Base-by-base conservation (phyloP, 2,888 invertebrate species). In the Sarcophaga carnaria region DNA sequence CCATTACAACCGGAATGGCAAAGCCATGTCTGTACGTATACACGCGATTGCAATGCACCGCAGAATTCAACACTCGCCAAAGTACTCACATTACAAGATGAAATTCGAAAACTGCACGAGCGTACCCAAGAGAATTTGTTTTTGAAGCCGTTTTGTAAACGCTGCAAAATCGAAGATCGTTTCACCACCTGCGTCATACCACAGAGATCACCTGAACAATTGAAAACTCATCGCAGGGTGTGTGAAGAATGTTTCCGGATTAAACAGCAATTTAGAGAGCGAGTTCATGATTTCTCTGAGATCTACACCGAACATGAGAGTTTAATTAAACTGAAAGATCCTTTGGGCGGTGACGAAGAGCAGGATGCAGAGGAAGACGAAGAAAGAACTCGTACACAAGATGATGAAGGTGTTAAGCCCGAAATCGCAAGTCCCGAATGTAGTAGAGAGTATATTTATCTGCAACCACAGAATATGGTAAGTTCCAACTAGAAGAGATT, bases 21-120 rank as follows among this genome's bases (percentile, higher is more conserved):
- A 37, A 79, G 82, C 1, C 90, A 90, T 3, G 64, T 63, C 11
- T 92, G 92, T 27, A 82, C 88, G 0, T 89, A 90, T 6, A 89
- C 90, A 0, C 90, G 91, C 0, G 84, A 88, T 3, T 92, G 92
- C 71, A 88, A 87, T 17, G 88, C 85, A 25, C 89, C 90, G 0
- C 85, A 86, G 5, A 91, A 90, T 47, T 89, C 90, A 0, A 90
- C 90, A 2, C 89, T 91, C 14, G 88, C 90, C 0, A 91, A 92
- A 63, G 90, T 91, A 0, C 75, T 92, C 20, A 92, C 92, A 27
- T 90, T 92, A 49, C 91, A 92, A 79, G 92, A 92, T 88, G 92
- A 92, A 74, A 85, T 92, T 27, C 90, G 91, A 0, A 90, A 90
- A 11, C 79, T 92, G 5, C 90, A 92, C 72, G 89, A 90, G 37